A percentile compares a stretch with the other conserved stretches of the same genome.
These are phyloP conservation scores for Ibidorhyncha struthersii DNA, from an alignment of 2,113 vertebrate genomes.

Conservation along the genomic window DNA sequence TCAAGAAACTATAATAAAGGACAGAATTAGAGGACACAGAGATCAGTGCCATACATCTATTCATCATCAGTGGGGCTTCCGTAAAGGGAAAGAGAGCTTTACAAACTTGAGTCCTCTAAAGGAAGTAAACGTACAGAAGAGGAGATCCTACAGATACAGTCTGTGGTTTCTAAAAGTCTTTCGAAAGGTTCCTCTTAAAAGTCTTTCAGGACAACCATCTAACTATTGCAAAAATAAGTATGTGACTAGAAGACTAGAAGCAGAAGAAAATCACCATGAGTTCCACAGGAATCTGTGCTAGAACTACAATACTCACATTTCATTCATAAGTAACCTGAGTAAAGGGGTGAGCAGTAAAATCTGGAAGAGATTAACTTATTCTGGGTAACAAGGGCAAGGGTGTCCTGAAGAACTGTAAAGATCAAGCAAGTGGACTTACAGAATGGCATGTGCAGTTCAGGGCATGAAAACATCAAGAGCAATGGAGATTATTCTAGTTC, in stretches of 20 bases:
- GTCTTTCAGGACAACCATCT: neutral
- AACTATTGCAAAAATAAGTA: neutral
- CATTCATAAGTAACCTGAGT: neutral
- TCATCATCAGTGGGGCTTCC: neutral
- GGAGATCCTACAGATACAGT: neutral
- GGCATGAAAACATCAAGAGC: neutral
- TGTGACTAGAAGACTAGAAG: neutral
- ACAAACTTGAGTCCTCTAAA: neutral
- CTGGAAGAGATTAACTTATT: neutral
- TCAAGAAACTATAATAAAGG: neutral
- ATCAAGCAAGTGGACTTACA: neutral
- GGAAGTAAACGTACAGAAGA: neutral
- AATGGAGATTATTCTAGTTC: neutral
- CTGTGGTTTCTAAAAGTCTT: neutral
- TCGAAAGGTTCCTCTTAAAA: neutral
- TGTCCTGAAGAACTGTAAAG: neutral
- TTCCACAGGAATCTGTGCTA: neutral
- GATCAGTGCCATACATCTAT: neutral
- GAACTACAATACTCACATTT: neutral
- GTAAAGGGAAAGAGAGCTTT: neutral
- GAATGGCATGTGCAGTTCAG: neutral
- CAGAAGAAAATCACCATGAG: neutral
- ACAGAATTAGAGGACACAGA: neutral
- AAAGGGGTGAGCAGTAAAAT: neutral
- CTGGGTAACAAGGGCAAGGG: neutral